Conservation (phyloP, 2,797 vertebrate species). For the Leptodactylus fallax region DNA sequence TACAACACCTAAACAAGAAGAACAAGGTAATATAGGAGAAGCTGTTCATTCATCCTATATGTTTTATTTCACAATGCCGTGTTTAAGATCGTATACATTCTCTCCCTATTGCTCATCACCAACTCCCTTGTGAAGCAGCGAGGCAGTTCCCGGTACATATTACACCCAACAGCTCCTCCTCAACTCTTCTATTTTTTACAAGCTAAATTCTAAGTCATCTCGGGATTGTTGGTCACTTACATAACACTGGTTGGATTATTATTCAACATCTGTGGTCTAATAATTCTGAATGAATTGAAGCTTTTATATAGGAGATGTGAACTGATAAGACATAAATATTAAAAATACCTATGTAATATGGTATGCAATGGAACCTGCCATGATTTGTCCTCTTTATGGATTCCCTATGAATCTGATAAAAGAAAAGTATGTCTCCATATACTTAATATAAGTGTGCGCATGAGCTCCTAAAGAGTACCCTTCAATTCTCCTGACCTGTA, state of each 20-base stretch:
- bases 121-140: conserved; percentile 12
- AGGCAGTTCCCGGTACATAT: neutral
- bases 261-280: neutral
- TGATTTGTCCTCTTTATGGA: neutral
- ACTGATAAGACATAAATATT: too few relatives aligned
- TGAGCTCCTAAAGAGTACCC: too few relatives aligned
- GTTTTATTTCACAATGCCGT: conserved; percentile 26
- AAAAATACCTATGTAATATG: too few relatives aligned
- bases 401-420: neutral
- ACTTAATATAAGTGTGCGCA: too few relatives aligned
- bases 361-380: neutral
- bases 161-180: neutral
- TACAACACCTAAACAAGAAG: conserved; percentile 22
- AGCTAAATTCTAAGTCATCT: conserved; percentile 7
- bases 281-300: neutral
- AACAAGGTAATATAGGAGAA: conserved; percentile 25
- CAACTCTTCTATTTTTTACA: conserved; percentile 14
- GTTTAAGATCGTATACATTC: conserved; percentile 16
- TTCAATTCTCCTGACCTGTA: too few relatives aligned
- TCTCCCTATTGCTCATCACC: conserved; percentile 36
- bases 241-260: neutral
- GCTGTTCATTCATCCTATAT: neutral
- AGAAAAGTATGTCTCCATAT: too few relatives aligned
- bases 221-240: neutral
- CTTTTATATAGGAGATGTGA: neutral